A percentile compares a stretch with the other conserved stretches of the same genome.
Conservation (phyloP, 2,888 invertebrate species). For the Portevinia maculata region DNA sequence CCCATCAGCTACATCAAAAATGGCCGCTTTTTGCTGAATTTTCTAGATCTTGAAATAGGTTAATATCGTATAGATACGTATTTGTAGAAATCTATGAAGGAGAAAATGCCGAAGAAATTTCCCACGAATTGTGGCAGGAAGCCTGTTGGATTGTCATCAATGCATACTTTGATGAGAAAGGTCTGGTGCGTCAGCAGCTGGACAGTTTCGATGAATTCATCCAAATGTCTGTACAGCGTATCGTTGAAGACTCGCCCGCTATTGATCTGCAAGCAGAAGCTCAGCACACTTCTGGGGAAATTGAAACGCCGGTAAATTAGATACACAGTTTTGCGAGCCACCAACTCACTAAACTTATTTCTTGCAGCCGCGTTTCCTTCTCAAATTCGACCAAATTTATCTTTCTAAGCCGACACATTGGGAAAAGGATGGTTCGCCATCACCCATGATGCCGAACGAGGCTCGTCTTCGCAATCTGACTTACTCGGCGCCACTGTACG, state of each 20-base stretch:
- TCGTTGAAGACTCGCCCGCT: constrained; percentile 99
- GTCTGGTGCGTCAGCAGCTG: constrained; percentile 98
- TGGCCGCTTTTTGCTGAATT: constrained; percentile 41
- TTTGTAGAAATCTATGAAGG: constrained; percentile 87
- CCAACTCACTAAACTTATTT: neutral
- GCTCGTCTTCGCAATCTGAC: constrained; percentile 98
- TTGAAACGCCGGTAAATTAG: constrained; percentile 89
- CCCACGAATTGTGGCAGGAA: constrained; percentile 99
- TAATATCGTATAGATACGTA: neutral
- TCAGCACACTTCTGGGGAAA: constrained; percentile 96
- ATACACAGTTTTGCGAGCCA: neutral
- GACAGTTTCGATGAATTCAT: constrained; percentile 99
- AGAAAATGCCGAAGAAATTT: constrained; percentile 97
- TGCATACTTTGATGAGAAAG: constrained; percentile 99
- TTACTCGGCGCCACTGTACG: constrained; percentile 99
- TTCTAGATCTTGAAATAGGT: constrained; percentile 15
- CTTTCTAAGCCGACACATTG: constrained; percentile 99
- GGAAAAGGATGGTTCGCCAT: constrained; percentile 99
- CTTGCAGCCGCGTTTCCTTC: constrained; percentile 90
- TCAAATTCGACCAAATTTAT: constrained; percentile 99
- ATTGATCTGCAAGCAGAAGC: constrained; percentile 99
- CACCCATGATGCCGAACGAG: constrained; percentile 99
- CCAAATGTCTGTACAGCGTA: constrained; percentile 99
- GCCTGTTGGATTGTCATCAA: constrained; percentile 99
- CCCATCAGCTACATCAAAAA: constrained; percentile 26